phyloP scores from a whole-genome alignment of 2,888 invertebrate genomes.

The Cephus rjabovi region DNA sequence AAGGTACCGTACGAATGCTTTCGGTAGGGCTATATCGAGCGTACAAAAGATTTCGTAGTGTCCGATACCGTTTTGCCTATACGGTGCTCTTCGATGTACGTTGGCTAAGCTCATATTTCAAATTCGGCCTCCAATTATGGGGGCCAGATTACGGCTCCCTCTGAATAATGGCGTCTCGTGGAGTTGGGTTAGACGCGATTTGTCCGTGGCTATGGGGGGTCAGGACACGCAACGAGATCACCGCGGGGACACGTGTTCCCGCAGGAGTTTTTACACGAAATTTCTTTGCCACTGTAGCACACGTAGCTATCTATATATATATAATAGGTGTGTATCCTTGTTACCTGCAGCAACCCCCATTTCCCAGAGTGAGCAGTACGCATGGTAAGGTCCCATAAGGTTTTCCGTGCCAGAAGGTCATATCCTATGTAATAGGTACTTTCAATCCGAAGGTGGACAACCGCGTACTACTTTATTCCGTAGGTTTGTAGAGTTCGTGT shows the following conservation, averaged over 20 bases:
- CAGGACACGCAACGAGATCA: constrained; percentile 22
- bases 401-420: background rate
- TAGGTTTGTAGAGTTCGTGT: constrained; percentile 11
- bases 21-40: background rate
- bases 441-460: background rate
- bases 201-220: constrained; percentile 36
- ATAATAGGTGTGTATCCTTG: background rate
- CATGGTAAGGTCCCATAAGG: background rate
- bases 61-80: background rate
- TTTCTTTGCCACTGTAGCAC: background rate
- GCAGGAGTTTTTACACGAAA: constrained; percentile 32
- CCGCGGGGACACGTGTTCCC: constrained; percentile 27
- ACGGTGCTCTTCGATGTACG: background rate
- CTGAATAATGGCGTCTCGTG: constrained; percentile 35
- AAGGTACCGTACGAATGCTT: background rate
- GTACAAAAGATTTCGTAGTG: background rate
- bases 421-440: background rate
- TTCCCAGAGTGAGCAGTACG: background rate
- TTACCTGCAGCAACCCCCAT: background rate
- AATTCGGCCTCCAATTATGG: constrained; percentile 38
- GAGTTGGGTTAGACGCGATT: constrained; percentile 26
- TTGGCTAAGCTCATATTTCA: constrained; percentile 5
- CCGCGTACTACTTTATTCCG: background rate
- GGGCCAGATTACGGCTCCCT: constrained; percentile 31
- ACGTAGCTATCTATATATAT: background rate